Percentiles rank a stretch among this genome's conserved stretches.
Conservation (phyloP, 2,797 vertebrate genomes). For the Champsocephalus esox region DNA sequence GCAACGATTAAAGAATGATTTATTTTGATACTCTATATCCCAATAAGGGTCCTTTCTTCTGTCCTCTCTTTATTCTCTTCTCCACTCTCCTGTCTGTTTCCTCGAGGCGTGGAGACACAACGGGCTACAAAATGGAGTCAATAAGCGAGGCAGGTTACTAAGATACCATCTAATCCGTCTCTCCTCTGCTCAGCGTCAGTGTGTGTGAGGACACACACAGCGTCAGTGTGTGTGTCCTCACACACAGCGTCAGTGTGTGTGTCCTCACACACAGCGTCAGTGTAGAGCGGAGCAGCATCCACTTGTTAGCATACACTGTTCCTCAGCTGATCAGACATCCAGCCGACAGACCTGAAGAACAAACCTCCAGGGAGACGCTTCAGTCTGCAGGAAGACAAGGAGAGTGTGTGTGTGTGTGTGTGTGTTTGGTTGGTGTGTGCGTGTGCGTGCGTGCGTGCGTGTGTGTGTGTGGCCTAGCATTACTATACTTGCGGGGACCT, state of each 20-base stretch:
- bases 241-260: background rate
- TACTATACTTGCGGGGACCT: too few relatives aligned
- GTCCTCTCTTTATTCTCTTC: background rate
- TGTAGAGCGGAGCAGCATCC: conserved; percentile 19
- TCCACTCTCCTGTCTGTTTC: conserved; percentile 3
- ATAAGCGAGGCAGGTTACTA: conserved; percentile 50
- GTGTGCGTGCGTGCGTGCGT: background rate
- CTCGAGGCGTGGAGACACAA: conserved; percentile 11
- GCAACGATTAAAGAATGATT: too few relatives aligned
- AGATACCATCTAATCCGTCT: conserved; percentile 42
- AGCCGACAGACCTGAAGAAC: conserved; percentile 33
- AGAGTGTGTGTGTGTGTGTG: conserved; percentile 13
- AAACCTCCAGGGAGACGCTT: conserved; percentile 22
- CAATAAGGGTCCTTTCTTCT: background rate
- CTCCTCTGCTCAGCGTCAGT: conserved; percentile 4
- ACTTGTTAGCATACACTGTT: conserved; percentile 15
- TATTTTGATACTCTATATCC: too few relatives aligned
- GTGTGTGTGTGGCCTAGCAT: too few relatives aligned
- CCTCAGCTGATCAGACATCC: conserved; percentile 49
- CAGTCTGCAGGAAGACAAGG: conserved; percentile 24
- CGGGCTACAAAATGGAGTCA: conserved; percentile 58
- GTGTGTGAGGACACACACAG: conserved; percentile 1
- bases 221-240: background rate
- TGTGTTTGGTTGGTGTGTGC: conserved; percentile 1
- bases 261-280: background rate